A percentile compares a stretch with the other conserved stretches of the same genome.
These are phyloP conservation scores for Nannobrachium achirus DNA, from an alignment of 2,113 vertebrate species.

Conservation along the genomic window DNA sequence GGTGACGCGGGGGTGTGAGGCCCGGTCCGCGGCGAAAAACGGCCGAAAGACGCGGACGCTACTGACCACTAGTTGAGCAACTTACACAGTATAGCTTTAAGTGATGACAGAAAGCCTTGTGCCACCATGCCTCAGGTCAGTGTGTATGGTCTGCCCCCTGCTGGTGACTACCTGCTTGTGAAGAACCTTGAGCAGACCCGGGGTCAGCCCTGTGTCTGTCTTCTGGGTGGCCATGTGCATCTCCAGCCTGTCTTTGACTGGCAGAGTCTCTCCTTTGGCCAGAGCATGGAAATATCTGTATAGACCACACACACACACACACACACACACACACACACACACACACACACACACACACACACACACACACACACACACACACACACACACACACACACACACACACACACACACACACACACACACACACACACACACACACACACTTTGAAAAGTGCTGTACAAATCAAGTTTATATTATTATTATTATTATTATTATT, in stretches of 20 bases:
- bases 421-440: not conserved
- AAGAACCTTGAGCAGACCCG: slow-evolving; percentile 86
- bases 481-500: no score
- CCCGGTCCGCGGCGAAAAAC: no score
- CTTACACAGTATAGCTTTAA: no score
- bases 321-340: no score
- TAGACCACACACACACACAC: not conserved
- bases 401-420: not conserved
- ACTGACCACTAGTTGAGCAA: no score
- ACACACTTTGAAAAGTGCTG: not conserved
- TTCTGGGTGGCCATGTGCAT: slow-evolving; percentile 76
- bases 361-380: not conserved
- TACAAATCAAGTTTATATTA: no score
- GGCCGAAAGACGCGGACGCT: no score
- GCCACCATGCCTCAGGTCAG: no score
- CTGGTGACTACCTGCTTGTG: slow-evolving; percentile 86
- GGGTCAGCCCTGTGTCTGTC: slow-evolving; percentile 83
- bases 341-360: not conserved
- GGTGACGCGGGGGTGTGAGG: no score
- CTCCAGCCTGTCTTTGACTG: slow-evolving; percentile 88
- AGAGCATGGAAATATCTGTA: slow-evolving; percentile 90
- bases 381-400: not conserved
- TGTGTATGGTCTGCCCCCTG: not conserved
- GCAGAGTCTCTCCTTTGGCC: slow-evolving; percentile 84
- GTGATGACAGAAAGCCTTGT: no score